Base-by-base conservation (phyloP, 2,113 vertebrate genomes). In the Neofelis nebulosa region DNA sequence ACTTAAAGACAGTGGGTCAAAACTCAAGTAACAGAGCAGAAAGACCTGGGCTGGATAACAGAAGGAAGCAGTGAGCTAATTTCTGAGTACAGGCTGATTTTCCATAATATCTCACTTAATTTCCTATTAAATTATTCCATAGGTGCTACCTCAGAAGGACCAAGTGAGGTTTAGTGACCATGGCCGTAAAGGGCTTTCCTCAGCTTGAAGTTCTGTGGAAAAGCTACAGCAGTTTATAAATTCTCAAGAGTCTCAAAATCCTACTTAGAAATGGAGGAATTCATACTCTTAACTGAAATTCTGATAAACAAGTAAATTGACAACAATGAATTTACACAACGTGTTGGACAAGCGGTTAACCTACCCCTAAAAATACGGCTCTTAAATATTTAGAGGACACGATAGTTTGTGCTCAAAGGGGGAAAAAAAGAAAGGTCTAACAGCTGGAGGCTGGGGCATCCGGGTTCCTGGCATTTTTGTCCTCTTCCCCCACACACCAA, bases 61-160 rank as follows among this genome's bases (percentile, higher is more conserved):
- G 12, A 27, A 36, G 14, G 41, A 48, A 33, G 33, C 25, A 1
- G 11, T 3, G n/a, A 5, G 31, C 15, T 38, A 3, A 9, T 19
- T 55, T 52, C 29, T 19, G 50, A 31, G 33, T 0, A 0, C 31
- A 21, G 15, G 3, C 31, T 11, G 41, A 11, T 31, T 13, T 7
- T 52, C 84, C 15, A 10, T 2, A 45, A 0, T 4, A 1, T 1
- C 16, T 2, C 27, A 25, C 3, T 4, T 33, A 15, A 10, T 0
- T 38, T 38, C 29, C 82, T 21, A 4, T 14, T 21, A 48, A 48
- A 31, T 13, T 5, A 11, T 13, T 11, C 12, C 7, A 11, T 1
- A 1, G 27, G 7, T 12, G 68, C 38, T 50, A 10, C 63, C 21
- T 73, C 55, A 61, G 55, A 9, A 29, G 63, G 36, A 23, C 18